Evolutionary conservation across 2,888 invertebrate genomes (phyloP).

Genomic region (Sceliomorpha sp.): DNA sequence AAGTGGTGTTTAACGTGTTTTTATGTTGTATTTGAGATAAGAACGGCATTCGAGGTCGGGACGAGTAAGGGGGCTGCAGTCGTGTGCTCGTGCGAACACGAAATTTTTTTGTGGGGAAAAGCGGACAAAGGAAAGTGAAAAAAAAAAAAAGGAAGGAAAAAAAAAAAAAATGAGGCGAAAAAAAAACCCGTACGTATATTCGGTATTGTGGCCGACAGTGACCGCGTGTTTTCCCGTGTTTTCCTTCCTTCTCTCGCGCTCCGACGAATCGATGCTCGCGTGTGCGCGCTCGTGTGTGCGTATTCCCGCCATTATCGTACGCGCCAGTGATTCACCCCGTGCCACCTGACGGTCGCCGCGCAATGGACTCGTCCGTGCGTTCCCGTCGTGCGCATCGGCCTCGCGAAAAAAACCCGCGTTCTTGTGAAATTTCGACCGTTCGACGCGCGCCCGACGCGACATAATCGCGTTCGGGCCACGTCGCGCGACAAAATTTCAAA

Average conservation of each 20-base stretch:
- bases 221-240: constrained; percentile 53
- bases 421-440: constrained; percentile 17
- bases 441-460: constrained; percentile 39
- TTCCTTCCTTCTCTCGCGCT: constrained; percentile 25
- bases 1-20: too few species aligned
- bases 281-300: constrained; percentile 57
- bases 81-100: too few species aligned
- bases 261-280: constrained; percentile 32
- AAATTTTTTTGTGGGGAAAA: too few species aligned
- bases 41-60: constrained; percentile 4
- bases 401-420: constrained; percentile 4
- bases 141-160: constrained; percentile 11
- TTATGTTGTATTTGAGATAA: too few species aligned
- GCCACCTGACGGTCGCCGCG: constrained; percentile 45
- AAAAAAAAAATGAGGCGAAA: constrained; percentile 10
- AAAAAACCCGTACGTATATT: too few species aligned
- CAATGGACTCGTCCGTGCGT: constrained; percentile 73
- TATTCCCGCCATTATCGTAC: too few species aligned
- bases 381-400: background rate
- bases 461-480: too few species aligned
- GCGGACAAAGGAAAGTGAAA: constrained; percentile 10
- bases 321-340: too few species aligned
- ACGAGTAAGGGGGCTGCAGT: background rate
- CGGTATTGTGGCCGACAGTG: constrained; percentile 44
- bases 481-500: too few species aligned